These are phyloP conservation scores for Podarcis lilfordi DNA, from an alignment of 2,797 vertebrate species.

Conservation along the genomic window DNA sequence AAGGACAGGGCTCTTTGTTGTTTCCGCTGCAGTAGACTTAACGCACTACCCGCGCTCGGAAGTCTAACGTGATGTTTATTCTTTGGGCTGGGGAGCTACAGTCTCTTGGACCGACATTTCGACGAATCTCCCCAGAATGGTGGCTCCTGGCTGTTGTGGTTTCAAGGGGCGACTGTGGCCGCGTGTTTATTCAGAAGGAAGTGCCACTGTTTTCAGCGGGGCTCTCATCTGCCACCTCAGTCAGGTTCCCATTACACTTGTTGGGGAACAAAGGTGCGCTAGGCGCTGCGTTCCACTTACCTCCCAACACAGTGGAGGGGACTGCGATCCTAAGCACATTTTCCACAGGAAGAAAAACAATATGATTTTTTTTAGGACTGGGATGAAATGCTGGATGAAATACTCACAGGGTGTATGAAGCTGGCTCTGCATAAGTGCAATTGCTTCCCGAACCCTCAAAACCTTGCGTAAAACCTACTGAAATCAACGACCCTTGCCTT, in stretches of 20 bases:
- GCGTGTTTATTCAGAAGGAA: background rate
- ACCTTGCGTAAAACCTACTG: background rate
- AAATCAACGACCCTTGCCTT: too few species aligned
- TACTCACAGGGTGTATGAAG: background rate
- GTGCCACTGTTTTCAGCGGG: too few species aligned
- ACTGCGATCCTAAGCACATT: background rate
- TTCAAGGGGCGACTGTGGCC: background rate
- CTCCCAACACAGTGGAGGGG: background rate
- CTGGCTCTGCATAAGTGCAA: too few species aligned
- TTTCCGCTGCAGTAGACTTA: background rate
- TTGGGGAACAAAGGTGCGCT: background rate
- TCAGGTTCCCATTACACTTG: background rate
- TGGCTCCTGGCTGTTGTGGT: background rate
- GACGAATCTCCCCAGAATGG: background rate
- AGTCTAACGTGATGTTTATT: background rate
- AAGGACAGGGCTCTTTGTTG: background rate
- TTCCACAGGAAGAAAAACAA: background rate
- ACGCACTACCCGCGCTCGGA: background rate
- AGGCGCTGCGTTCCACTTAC: background rate
- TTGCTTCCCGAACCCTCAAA: background rate
- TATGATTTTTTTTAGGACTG: background rate
- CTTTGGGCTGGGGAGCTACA: background rate
- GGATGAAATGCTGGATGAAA: background rate
- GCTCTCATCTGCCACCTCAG: background rate
- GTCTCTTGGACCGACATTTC: background rate